Percentiles rank a stretch among this genome's conserved stretches.
phyloP scores from a whole-genome alignment of 2,113 vertebrate genomes.

The Furnarius figulus region DNA sequence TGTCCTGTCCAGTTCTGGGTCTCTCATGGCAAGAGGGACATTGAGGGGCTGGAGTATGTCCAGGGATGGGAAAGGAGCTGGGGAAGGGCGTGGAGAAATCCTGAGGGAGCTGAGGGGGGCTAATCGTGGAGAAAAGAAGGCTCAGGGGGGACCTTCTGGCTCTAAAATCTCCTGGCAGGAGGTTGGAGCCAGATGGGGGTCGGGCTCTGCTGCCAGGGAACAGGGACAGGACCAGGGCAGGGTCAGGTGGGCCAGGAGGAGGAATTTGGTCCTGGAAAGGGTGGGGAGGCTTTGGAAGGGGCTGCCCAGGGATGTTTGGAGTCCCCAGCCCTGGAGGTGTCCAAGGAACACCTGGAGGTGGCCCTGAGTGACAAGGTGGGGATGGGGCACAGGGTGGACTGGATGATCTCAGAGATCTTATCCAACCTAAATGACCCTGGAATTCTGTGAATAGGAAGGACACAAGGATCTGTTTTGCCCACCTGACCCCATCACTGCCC shows the following conservation, averaged over 20 bases:
- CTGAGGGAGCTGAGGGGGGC: background rate
- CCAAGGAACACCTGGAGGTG: too few species aligned
- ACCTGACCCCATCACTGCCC: too few species aligned
- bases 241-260: background rate
- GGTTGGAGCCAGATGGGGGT: too few species aligned
- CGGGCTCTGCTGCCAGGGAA: background rate
- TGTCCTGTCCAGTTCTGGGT: too few species aligned
- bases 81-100: too few species aligned
- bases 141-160: background rate
- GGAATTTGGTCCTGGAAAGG: background rate
- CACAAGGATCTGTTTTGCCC: background rate
- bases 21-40: too few species aligned
- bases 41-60: background rate
- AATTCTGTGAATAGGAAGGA: rapidly evolving
- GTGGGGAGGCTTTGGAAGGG: background rate
- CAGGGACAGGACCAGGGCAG: rapidly evolving
- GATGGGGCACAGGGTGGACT: too few species aligned
- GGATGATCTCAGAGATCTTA: rapidly evolving
- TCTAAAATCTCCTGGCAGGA: too few species aligned
- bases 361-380: rapidly evolving
- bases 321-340: background rate
- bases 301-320: background rate
- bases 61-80: background rate
- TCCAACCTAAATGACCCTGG: rapidly evolving
- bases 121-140: background rate